Evolutionary conservation across 2,888 invertebrate species (phyloP), one percentile per base, ranked within the genome.

Genomic region (Tetranychus truncatus): DNA sequence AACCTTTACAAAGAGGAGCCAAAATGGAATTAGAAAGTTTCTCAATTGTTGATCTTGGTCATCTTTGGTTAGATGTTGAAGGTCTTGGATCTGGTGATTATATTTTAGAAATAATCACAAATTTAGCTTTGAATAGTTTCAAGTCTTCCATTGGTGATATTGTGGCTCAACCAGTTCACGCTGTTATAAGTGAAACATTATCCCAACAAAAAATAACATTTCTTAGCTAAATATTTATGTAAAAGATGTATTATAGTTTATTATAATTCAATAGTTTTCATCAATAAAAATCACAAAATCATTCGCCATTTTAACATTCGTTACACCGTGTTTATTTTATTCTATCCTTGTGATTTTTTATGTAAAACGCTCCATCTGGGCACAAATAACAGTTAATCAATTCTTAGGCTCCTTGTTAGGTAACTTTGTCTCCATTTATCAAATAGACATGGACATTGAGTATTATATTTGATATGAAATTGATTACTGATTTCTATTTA

Each of bases 81-180:
- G 93, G 93, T 0, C 89, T 91, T 0, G 92, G 93, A n/a, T 91
- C 91, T 0, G 78, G 90, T n/a, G 93, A 94, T 83, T 92, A 92
- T 81, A 81, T 89, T 0, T 84, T 92, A 77, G 93, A 94, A 83
- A 88, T 90, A 76, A 86, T 85, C 6, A 86, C 92, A 0, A 94
- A 93, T 82, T 85, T 92, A 24, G 69, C 34, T 20, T 11, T 24
- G 73, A 69, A 69, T 69, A 24, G 21, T 81, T 92, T 74, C 92
- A 92, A 0, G 93, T 93, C 18, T 20, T 69, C 69, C 20, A 20
- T 69, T 20, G 21, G 69, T 7, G 34, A 69, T 69, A 24, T 24
- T 24, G n/a, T 69, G 1, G 20, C 69, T 21, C 21, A n/a, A 20
- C 34, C 69, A 21, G 20, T 69, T 24, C 11, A 24, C 6, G 5